Base-by-base conservation (phyloP, 2,888 invertebrate genomes). In the Oeneis ivallda region DNA sequence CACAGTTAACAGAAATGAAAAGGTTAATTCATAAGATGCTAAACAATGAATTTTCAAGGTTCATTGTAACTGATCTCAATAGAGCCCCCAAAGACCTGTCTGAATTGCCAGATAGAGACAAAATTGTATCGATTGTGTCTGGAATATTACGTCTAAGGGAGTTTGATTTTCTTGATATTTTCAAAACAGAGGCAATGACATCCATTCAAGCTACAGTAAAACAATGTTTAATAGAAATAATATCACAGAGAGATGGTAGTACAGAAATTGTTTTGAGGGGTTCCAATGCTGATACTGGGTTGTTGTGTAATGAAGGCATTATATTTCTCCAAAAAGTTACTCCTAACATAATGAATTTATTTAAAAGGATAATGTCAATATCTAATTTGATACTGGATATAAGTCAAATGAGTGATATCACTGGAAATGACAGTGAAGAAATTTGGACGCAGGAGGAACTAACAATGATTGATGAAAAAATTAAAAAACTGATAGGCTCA, bases 21-120 rank as follows among this genome's bases (percentile, higher is more conserved):
- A 95, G 96, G 79, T 93, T 99, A 19, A 99, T 99, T 74, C 98
- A 98, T 80, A 98, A 98, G 90, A 98, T 99, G 98, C 93, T 99
- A 74, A 96, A 96, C 69, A 97, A 97, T 63, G 99, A 99, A 86
- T 98, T 99, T 84, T 96, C 97, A 78, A 94, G 96, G 74, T 97
- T 98, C 84, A 95, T 98, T 61, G 96, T 98, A 4, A 94, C 96
- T 15, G 99, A 99, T 86, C 93, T 99, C 26, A 98, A 98, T 88
- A 93, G 98, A 76, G 97, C 98, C 10, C 92, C 95, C 7, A 86
- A 78, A 53, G 92, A 92, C 72, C 80, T 85, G 1, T 90, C 89
- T 68, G 93, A 93, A 64, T 93, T 95, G 69, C 92, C 95, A 69
- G 96, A 96, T 71, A 94, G 97, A 93, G 98, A 98, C 79, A 96